phyloP scores from a whole-genome alignment of 1,140 invertebrate genomes.

The Chionoecetes opilio region DNA sequence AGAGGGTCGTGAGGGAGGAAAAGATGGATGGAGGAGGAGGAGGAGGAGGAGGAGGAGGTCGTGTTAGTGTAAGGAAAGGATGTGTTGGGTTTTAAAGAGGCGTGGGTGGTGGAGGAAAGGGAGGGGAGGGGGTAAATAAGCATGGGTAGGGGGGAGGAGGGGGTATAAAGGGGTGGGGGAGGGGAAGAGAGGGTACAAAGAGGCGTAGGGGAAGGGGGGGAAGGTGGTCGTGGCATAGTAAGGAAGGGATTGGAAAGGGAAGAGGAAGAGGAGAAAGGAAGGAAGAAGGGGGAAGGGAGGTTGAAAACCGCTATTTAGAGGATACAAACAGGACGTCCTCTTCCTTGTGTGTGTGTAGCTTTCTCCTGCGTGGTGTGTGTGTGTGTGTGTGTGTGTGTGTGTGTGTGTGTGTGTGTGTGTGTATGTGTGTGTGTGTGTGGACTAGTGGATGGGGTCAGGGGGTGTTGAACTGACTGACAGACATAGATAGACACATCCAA shows the following conservation, averaged over 20 bases:
- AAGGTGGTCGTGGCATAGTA: not conserved
- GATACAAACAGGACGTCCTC: slow-evolving; percentile 15
- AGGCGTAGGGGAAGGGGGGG: not conserved
- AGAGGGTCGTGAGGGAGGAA: not conserved
- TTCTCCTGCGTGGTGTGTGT: not conserved
- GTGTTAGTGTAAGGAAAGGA: not conserved
- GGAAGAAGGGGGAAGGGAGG: not conserved
- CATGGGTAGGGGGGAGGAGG: no score
- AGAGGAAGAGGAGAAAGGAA: not conserved
- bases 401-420: slow-evolving; percentile 23
- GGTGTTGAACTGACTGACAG: not conserved
- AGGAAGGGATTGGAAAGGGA: not conserved
- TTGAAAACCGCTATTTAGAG: slow-evolving; percentile 15
- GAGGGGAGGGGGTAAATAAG: no score
- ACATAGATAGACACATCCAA: not conserved
- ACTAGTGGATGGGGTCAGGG: not conserved
- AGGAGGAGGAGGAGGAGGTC: not conserved
- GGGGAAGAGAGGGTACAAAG: not conserved
- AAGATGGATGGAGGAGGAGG: slow-evolving; percentile 1
- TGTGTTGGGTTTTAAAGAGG: not conserved
- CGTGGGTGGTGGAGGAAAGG: no score
- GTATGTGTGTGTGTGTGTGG: not conserved
- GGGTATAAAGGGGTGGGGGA: no score
- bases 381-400: not conserved
- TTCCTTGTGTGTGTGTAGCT: slow-evolving; percentile 12